Evolutionary conservation across 2,797 vertebrate genomes (phyloP).

Genomic region (Vespertilio murinus): DNA sequence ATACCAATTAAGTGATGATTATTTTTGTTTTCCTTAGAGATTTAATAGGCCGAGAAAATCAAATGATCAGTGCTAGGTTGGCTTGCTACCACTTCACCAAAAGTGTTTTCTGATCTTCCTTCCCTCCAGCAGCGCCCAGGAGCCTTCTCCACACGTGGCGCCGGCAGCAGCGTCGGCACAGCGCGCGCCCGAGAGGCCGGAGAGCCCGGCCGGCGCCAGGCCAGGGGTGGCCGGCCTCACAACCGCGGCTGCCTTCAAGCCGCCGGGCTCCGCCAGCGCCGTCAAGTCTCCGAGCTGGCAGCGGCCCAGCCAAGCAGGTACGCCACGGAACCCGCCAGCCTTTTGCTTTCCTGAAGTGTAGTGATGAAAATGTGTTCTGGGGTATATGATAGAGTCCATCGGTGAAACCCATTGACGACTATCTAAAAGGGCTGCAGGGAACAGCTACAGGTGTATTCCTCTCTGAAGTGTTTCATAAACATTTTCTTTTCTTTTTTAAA

Average conservation of each 20-base stretch:
- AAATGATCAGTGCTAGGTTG: background rate
- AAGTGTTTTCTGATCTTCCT: slow-evolving; percentile 60
- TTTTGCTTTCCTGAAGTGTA: background rate
- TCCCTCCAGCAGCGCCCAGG: slow-evolving; percentile 84
- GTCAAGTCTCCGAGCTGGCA: slow-evolving; percentile 85
- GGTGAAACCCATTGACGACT: background rate
- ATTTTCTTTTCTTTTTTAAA: no score
- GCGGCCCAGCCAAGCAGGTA: slow-evolving; percentile 87
- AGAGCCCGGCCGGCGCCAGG: slow-evolving; percentile 67
- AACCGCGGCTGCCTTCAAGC: slow-evolving; percentile 83
- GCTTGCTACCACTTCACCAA: background rate
- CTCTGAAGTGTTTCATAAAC: background rate
- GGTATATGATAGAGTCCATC: background rate
- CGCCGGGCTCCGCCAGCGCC: slow-evolving; percentile 66
- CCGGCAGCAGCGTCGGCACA: slow-evolving; percentile 80
- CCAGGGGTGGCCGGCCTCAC: slow-evolving; percentile 70
- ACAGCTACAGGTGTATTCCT: background rate
- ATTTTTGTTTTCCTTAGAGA: background rate
- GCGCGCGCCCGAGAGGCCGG: slow-evolving; percentile 80
- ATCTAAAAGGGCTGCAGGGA: background rate
- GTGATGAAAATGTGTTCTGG: background rate
- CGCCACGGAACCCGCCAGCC: background rate
- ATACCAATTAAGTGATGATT: background rate
- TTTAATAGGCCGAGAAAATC: background rate
- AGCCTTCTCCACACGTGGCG: slow-evolving; percentile 78